These are phyloP conservation scores for Allacma fusca DNA, from an alignment of 2,888 invertebrate species.

Conservation along the genomic window DNA sequence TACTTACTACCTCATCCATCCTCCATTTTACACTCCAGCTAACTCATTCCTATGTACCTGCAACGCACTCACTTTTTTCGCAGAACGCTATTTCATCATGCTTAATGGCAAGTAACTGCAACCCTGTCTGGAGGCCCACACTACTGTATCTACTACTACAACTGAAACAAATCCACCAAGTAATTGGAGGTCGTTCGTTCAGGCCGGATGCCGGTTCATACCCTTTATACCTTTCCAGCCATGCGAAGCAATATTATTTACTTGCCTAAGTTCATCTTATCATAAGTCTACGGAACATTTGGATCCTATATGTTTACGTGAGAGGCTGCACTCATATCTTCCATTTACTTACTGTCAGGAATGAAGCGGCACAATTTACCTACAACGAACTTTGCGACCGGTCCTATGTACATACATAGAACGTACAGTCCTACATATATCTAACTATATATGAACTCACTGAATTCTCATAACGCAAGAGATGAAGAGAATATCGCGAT, in stretches of 20 bases:
- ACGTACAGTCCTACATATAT: no score
- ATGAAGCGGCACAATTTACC: constrained; percentile 7
- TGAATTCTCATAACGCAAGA: no score
- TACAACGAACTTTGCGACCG: background rate
- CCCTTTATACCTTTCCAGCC: constrained; percentile 13
- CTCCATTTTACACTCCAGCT: background rate
- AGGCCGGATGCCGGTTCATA: background rate
- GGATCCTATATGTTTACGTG: background rate
- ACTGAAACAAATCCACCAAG: constrained; percentile 9
- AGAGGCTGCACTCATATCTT: no score
- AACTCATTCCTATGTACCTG: background rate
- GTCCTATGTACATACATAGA: no score
- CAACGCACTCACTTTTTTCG: background rate
- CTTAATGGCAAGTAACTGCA: background rate
- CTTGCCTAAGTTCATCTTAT: constrained; percentile 18
- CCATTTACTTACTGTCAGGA: background rate
- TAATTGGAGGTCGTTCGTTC: constrained; percentile 19
- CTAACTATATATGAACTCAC: no score
- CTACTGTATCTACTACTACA: background rate
- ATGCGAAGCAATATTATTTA: constrained; percentile 4
- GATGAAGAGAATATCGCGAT: no score
- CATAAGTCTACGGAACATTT: background rate
- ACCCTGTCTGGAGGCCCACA: background rate
- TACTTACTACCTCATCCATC: constrained; percentile 6
- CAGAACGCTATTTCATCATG: constrained; percentile 3